These are phyloP conservation scores for Todiramphus saurophagus DNA, from an alignment of 2,113 vertebrate species.

Conservation along the genomic window DNA sequence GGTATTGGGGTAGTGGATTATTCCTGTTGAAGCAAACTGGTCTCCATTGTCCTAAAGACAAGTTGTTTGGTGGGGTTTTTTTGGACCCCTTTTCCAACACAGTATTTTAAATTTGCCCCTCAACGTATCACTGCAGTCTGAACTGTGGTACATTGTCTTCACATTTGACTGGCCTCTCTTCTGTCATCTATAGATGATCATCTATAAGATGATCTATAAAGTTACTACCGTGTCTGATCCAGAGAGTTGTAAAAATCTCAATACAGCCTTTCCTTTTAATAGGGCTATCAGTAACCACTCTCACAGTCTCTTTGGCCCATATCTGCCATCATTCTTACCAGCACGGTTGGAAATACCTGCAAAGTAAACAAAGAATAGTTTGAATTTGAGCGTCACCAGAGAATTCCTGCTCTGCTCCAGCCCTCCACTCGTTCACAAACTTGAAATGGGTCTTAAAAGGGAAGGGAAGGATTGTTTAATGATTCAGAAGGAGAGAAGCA, in stretches of 20 bases:
- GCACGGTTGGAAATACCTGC: background rate
- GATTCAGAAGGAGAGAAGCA: background rate
- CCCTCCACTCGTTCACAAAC: background rate
- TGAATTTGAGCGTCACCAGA: background rate
- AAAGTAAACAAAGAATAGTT: background rate
- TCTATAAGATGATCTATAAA: background rate
- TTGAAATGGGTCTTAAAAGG: background rate
- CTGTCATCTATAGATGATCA: background rate
- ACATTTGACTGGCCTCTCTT: background rate
- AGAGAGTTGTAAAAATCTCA: no score
- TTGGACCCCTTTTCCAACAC: background rate
- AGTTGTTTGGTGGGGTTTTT: accelerated
- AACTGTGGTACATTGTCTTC: background rate
- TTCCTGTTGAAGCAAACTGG: background rate
- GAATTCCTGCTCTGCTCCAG: background rate
- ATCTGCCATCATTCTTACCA: background rate
- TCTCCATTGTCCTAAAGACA: background rate
- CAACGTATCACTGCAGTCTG: background rate
- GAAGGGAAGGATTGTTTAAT: background rate
- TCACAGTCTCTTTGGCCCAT: no score
- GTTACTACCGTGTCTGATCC: background rate
- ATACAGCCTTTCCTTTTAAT: no score
- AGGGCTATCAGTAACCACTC: no score
- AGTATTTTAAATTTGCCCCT: background rate
- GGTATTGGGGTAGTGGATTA: background rate